These are phyloP conservation scores for Tetanocera ferruginea DNA, from an alignment of 2,888 invertebrate genomes.

Conservation along the genomic window DNA sequence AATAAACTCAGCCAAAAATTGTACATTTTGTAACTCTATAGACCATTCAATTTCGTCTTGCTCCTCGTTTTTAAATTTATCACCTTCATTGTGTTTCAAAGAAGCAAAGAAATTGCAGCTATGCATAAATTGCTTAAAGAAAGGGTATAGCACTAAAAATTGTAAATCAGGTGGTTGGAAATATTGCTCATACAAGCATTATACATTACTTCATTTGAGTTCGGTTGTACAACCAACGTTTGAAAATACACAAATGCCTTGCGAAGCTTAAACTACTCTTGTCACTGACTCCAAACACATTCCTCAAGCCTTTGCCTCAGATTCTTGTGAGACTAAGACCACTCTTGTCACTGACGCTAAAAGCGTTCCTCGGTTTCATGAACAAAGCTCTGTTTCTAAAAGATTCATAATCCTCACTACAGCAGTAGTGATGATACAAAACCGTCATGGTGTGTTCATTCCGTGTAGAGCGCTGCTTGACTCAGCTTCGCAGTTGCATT, in stretches of 20 bases:
- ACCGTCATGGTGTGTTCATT: conserved; percentile 10
- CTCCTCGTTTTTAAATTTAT: too few relatives aligned
- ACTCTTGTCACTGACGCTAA: background rate
- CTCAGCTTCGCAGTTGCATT: conserved; percentile 23
- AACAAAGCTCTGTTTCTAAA: background rate
- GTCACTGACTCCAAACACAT: background rate
- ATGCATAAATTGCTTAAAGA: conserved; percentile 34
- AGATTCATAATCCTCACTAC: conserved; percentile 31
- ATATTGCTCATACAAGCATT: conserved; percentile 24
- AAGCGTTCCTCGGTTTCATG: background rate
- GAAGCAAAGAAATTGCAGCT: too few relatives aligned
- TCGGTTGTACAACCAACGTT: background rate
- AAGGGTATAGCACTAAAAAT: conserved; percentile 15
- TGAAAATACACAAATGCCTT: background rate
- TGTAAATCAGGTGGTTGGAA: conserved; percentile 32
- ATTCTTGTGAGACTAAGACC: background rate
- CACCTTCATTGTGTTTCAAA: too few relatives aligned
- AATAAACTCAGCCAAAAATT: too few relatives aligned
- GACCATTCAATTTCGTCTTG: too few relatives aligned
- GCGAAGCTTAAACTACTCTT: background rate
- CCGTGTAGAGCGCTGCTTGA: conserved; percentile 25
- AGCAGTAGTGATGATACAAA: conserved; percentile 7
- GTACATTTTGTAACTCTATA: too few relatives aligned
- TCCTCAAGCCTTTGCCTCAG: background rate
- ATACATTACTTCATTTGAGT: conserved; percentile 19